Percentiles rank a stretch among this genome's conserved stretches.
These are phyloP conservation scores for Sebastes itinus DNA, from an alignment of 2,797 vertebrate genomes.

Conservation along the genomic window DNA sequence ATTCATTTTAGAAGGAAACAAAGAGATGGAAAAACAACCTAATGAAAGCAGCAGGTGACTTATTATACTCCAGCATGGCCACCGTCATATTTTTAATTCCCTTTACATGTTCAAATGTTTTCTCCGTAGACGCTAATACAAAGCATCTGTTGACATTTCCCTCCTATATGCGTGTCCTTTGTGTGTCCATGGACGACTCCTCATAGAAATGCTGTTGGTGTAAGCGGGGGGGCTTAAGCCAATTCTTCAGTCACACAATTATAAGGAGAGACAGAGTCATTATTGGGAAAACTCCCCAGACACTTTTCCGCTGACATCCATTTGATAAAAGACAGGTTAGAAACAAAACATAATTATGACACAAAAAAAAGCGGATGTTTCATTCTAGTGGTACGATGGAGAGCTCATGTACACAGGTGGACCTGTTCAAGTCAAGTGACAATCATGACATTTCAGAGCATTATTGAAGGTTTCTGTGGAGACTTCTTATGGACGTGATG, in stretches of 20 bases:
- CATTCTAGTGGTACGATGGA: constrained; percentile 59
- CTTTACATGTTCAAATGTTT: constrained; percentile 61
- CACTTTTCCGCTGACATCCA: constrained; percentile 48
- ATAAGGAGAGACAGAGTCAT: constrained; percentile 44
- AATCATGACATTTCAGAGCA: constrained; percentile 60
- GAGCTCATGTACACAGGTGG: constrained; percentile 51
- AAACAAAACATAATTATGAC: constrained; percentile 43
- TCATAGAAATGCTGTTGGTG: constrained; percentile 42
- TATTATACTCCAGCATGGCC: constrained; percentile 51
- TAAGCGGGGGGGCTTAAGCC: background rate
- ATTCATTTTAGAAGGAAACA: constrained; percentile 33
- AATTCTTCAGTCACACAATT: constrained; percentile 49
- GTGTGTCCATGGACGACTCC: constrained; percentile 55
- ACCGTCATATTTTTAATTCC: constrained; percentile 63
- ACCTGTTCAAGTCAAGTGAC: constrained; percentile 59
- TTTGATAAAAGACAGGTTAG: constrained; percentile 36
- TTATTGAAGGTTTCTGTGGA: constrained; percentile 36
- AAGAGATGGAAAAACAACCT: constrained; percentile 28
- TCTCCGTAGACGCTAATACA: constrained; percentile 30
- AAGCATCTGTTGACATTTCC: constrained; percentile 46
- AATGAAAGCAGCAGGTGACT: constrained; percentile 71
- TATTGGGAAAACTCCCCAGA: constrained; percentile 20
- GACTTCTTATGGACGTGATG: constrained; percentile 33
- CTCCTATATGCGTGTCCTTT: constrained; percentile 32
- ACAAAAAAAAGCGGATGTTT: constrained; percentile 40